Conservation (phyloP, 2,797 vertebrate species). For the Linurgus olivaceus region DNA sequence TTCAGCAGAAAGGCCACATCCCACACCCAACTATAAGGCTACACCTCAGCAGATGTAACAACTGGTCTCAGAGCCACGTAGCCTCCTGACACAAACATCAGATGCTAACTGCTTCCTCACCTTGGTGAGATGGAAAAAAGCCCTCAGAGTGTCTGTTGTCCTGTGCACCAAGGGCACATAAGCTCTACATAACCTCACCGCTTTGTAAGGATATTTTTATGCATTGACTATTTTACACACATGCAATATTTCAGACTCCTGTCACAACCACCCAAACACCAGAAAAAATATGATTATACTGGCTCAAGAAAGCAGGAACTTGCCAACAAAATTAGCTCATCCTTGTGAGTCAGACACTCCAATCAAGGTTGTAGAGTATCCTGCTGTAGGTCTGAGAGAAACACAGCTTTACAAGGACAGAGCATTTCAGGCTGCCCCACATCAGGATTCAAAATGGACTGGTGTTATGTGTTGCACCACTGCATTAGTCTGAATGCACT, state of each 20-base stretch:
- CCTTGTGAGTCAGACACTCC: slow-evolving; percentile 44
- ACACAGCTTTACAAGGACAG: background rate
- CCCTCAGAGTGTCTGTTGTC: background rate
- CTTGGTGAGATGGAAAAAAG: background rate
- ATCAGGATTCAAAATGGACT: background rate
- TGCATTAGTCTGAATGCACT: background rate
- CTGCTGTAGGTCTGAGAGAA: background rate
- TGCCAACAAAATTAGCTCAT: slow-evolving; percentile 56
- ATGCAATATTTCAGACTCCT: slow-evolving; percentile 22
- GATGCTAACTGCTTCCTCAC: background rate
- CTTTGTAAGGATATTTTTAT: background rate
- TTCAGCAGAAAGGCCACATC: background rate
- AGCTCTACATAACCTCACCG: background rate
- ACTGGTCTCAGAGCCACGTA: background rate
- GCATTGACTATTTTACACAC: background rate
- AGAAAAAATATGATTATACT: slow-evolving; percentile 13
- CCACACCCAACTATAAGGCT: background rate
- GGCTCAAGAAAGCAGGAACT: slow-evolving; percentile 12
- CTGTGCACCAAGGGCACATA: background rate
- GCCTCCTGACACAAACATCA: background rate
- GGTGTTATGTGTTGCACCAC: rapidly evolving
- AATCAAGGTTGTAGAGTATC: slow-evolving; percentile 18
- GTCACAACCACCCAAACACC: background rate
- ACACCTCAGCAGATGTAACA: background rate
- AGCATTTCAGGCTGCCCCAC: background rate